Evolutionary conservation across 2,888 invertebrate genomes (phyloP), one percentile per base, ranked within the genome.

Genomic region (Microplitis deprimator): DNA sequence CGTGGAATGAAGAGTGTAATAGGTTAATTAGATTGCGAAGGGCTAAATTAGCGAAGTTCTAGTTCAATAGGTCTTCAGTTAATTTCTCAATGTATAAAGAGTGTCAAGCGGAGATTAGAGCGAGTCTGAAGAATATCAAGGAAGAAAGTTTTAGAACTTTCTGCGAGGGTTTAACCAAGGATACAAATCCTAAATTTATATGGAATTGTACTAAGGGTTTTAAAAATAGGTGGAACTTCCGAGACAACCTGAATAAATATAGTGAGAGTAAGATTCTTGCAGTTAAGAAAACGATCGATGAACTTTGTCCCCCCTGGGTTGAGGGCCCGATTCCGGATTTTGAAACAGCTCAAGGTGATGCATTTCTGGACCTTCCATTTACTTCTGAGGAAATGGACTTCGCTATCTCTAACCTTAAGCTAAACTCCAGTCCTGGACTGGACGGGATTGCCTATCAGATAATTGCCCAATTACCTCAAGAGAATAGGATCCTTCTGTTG

Each of bases 1-100:
- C 73, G 73, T 73, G 72, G 68, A 73, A 76, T 13, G 39, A 17
- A 5, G 61, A 65, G 8, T 76, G 76, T 40, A 73, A 76, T 67
- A 60, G 13, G 39, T 20, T 76, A 7, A 68, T 72, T n/a, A 38
- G 73, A n/a, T 7, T 68, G 16, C 8, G 75, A 61, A 77, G 10
- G 68, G 77, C 77, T 38, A 68, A 67, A 6, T 61, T 64, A 0
- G 5, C 17, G 1, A 68, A 61, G 16, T 77, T 73, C 1, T 68
- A 73, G 29, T 6, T 13, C 38, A 13, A 16, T 41, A n/a, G n/a
- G 3, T 29, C 61, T 0, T 0, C n/a, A 7, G 20, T 6, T 10
- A 17, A 68, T 39, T 67, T 59, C 8, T 16, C 72, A 13, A 61
- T 62, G 1, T 68, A 38, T 5, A 4, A 29, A 8, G 10, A 20